Conservation (phyloP, 2,888 invertebrate genomes). For the Pyrrhosoma nymphula region DNA sequence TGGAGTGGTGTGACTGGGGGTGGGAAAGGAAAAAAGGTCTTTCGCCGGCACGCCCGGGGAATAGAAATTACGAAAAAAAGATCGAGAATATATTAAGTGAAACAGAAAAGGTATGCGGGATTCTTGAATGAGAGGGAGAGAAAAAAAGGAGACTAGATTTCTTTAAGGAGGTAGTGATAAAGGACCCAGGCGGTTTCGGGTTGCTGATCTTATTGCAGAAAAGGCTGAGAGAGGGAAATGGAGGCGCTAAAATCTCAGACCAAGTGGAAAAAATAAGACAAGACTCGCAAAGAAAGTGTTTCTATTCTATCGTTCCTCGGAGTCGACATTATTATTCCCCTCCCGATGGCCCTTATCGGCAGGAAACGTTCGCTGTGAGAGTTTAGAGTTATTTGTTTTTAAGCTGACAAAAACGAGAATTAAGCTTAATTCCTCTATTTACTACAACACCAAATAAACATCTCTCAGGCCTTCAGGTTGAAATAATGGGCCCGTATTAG, state of each 20-base stretch:
- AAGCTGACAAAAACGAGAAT: background rate
- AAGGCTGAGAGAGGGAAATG: background rate
- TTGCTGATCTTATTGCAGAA: background rate
- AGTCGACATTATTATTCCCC: background rate
- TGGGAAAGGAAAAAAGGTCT: background rate
- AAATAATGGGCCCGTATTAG: too few species aligned
- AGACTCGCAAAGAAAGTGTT: background rate
- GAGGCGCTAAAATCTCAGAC: background rate
- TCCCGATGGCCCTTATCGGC: background rate
- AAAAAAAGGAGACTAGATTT: background rate
- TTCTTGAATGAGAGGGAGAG: background rate
- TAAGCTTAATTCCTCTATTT: too few species aligned
- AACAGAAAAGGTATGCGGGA: background rate
- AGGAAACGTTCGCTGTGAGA: background rate
- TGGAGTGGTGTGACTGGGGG: background rate
- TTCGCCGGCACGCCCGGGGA: background rate
- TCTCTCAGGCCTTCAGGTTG: too few species aligned
- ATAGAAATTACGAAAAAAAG: background rate
- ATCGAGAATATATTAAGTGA: background rate
- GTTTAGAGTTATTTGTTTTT: background rate
- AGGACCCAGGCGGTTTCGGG: background rate
- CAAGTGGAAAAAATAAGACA: background rate
- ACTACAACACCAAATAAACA: too few species aligned
- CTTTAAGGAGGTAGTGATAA: background rate
- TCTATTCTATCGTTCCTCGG: background rate